Percentiles rank a stretch among this genome's conserved stretches.
Evolutionary conservation across 2,797 vertebrate genomes (phyloP).

Genomic region (Varecia variegata): DNA sequence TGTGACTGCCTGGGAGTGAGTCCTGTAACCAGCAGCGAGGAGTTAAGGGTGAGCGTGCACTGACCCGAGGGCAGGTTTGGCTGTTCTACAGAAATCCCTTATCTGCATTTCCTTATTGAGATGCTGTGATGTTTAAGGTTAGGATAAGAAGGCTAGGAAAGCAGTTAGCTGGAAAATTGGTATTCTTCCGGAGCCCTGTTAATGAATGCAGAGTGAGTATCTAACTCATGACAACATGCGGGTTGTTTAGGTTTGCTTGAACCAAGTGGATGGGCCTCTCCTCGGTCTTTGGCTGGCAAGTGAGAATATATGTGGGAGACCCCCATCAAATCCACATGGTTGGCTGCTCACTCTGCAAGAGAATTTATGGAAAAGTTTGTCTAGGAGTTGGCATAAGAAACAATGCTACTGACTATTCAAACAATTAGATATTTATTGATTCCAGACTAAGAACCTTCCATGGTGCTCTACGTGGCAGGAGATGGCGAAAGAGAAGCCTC

Average conservation of each 20-base stretch:
- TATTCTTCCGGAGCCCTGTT: neutral
- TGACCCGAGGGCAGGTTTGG: neutral
- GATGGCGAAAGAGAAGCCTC: neutral
- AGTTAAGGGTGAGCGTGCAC: neutral
- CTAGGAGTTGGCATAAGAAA: neutral
- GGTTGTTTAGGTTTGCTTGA: neutral
- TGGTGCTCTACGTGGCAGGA: neutral
- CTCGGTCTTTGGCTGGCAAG: neutral
- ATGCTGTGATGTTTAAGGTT: neutral
- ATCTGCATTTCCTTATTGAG: neutral
- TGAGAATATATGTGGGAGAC: neutral
- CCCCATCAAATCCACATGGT: neutral
- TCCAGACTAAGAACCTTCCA: neutral
- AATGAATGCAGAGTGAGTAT: neutral
- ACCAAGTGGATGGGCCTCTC: neutral
- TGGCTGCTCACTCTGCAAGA: neutral
- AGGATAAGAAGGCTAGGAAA: neutral
- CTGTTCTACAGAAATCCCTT: neutral
- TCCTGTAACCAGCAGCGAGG: neutral
- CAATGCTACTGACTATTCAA: neutral
- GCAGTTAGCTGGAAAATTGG: neutral
- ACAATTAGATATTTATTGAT: neutral
- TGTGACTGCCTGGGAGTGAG: neutral
- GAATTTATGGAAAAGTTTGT: slow-evolving; percentile 18
- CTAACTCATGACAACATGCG: neutral